Base-by-base conservation (phyloP, 2,113 vertebrate genomes). In the Corapipo altera region DNA sequence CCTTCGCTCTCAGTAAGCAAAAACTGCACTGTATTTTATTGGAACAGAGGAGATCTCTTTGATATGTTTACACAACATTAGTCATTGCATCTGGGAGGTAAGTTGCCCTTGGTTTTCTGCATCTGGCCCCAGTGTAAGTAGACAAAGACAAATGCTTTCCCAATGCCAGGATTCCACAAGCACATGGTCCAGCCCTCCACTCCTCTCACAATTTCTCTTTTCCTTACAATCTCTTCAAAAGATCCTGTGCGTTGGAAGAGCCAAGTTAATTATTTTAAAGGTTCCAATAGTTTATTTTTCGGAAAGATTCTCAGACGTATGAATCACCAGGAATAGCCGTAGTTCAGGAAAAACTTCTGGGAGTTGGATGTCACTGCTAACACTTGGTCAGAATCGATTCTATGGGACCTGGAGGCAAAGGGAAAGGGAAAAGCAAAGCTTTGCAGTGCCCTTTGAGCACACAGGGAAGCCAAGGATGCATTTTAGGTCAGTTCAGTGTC, bases 261-360 rank as follows among this genome's bases (percentile, higher is more conserved):
- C 91, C 92, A 97, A 92, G 81, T 94, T 93, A 96, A 95, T 76
- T 79, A 95, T 89, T 95, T 96, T 94, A 62, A 93, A 96, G 55
- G 51, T 87, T 94, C 94, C 90, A 96, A 72, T 89, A 57, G 92
- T 96, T 95, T 96, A 91, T 96, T 96, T 97, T 95, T 96, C 78
- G 81, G 75, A 90, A 83, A 71, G 88, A 97, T 97, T 97, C 85
- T 85, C 87, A 96, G 85, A 96, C 95, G 14, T 96, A 94, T 97
- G 95, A 98, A 89, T 97, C 93, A 96, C 86, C 77, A 94, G 64
- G 93, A 97, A 94, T 88, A 81, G 93, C 81, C 0, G 4, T 80
- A 70, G 71, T 92, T 89, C 79, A 89, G 88, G 87, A 92, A 95
- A 94, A 90, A 74, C 80, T 94, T 96, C 72, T 93, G 94, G 71